phyloP scores from a whole-genome alignment of 2,113 vertebrate genomes.

The Tapirus terrestris region DNA sequence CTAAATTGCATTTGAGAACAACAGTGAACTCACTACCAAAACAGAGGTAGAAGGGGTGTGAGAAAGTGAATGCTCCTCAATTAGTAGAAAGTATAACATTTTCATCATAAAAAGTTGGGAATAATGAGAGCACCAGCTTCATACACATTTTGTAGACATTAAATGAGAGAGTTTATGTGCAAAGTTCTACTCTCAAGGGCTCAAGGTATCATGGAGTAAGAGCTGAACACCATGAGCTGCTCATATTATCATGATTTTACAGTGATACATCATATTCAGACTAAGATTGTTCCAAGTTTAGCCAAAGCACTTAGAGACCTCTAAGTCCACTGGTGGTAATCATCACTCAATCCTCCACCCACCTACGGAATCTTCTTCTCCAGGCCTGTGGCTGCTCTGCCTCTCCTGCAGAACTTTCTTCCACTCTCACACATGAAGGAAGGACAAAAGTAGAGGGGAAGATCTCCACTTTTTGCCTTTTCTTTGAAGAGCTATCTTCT shows the following conservation, averaged over 20 bases:
- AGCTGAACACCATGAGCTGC: background rate
- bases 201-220: background rate
- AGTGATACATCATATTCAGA: background rate
- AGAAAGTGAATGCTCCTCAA: background rate
- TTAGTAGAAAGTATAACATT: background rate
- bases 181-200: background rate
- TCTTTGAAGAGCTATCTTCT: background rate
- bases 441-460: background rate
- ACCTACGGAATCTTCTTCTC: background rate
- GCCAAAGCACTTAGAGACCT: background rate
- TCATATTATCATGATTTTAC: constrained; percentile 1
- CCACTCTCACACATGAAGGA: background rate
- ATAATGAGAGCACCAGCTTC: background rate
- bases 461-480: background rate
- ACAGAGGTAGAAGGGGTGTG: background rate
- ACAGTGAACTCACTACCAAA: background rate
- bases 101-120: background rate
- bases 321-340: background rate
- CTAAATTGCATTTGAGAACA: background rate
- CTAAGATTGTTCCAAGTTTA: background rate
- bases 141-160: background rate
- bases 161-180: background rate
- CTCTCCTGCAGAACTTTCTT: background rate
- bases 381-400: background rate
- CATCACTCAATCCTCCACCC: background rate